phyloP scores from a whole-genome alignment of 1,140 invertebrate species.

The Cephus cinctus region DNA sequence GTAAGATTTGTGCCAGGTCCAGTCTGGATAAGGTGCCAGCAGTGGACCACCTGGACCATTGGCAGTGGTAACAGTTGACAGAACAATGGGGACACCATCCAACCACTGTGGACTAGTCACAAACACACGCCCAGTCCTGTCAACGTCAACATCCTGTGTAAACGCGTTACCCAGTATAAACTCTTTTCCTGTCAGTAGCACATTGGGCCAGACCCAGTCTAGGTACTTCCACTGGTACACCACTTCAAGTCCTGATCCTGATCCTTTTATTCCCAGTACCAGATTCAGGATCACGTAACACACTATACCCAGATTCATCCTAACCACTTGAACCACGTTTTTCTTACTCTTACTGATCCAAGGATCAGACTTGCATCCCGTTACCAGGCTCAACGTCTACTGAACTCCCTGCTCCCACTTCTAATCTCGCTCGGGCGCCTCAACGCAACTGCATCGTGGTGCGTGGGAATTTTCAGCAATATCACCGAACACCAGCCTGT shows the following conservation, averaged over 20 bases:
- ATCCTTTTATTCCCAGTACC: conserved; percentile 2
- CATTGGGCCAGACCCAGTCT: conserved; percentile 45
- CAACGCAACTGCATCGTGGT: conserved; percentile 26
- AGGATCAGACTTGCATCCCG: no score
- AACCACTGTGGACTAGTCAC: conserved; percentile 53
- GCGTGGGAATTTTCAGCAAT: conserved; percentile 29
- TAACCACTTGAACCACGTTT: no score
- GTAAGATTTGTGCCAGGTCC: conserved; percentile 41
- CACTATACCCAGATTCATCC: no score
- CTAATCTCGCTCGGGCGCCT: neutral
- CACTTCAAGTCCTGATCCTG: conserved; percentile 27
- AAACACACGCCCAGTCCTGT: conserved; percentile 45
- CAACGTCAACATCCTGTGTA: conserved; percentile 49
- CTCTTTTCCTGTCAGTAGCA: conserved; percentile 35
- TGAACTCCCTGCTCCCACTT: no score
- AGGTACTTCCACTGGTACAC: conserved; percentile 46
- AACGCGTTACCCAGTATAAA: conserved; percentile 47
- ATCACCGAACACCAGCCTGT: conserved; percentile 23
- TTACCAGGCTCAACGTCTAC: no score
- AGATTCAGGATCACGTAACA: conserved; percentile 18
- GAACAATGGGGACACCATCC: conserved; percentile 49
- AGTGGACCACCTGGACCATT: conserved; percentile 41
- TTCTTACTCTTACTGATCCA: no score
- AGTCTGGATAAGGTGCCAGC: conserved; percentile 50
- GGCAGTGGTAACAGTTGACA: conserved; percentile 41